Evolutionary conservation across 1,140 invertebrate species (phyloP), one percentile per base, ranked within the genome.

Genomic region (Mycetomoellerius zeteki): DNA sequence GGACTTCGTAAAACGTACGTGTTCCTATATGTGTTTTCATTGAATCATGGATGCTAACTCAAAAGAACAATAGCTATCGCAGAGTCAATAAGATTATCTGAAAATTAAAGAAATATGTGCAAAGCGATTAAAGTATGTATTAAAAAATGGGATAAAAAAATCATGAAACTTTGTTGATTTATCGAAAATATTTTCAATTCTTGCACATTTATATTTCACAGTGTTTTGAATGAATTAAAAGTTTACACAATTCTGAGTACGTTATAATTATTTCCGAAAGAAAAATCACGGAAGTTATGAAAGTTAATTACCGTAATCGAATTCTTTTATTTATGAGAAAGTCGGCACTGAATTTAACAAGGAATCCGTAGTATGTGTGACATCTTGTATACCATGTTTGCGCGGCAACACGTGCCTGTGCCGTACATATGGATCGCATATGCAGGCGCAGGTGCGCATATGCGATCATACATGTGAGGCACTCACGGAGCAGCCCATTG

Each of bases 391-490:
- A 37, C 33, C 64, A 24, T 64, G 30, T 67, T 52, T 43, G 47
- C 58, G 47, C 19, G 69, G 14, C 54, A 10, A 60, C 80, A 84
- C 80, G 69, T 84, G 54, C 58, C 69, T 47, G 54, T 33, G 37
- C 6, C 33, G 52, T 56, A n/a, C 54, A 75, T 84, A 73, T 75
- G 80, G 54, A 73, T 84, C 19, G 37, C 62, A 88, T 24, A 54
- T 60, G 56, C 19, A 71, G 27, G 19, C 43, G 47, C 77, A 78
- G 30, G 21, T 85, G 58, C 43, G 27, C 24, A 65, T n/a, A n/a
- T n/a, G n/a, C n/a, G n/a, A n/a, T n/a, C n/a, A n/a, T n/a, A 58
- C 47, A 56, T 64, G 52, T 54, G 7, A 58, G 12, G 50, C 21
- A 64, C 52, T 56, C 43, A n/a, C n/a, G 30, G 27, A 19, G n/a